phyloP scores from a whole-genome alignment of 2,888 invertebrate species.

The Tinea trinotella region DNA sequence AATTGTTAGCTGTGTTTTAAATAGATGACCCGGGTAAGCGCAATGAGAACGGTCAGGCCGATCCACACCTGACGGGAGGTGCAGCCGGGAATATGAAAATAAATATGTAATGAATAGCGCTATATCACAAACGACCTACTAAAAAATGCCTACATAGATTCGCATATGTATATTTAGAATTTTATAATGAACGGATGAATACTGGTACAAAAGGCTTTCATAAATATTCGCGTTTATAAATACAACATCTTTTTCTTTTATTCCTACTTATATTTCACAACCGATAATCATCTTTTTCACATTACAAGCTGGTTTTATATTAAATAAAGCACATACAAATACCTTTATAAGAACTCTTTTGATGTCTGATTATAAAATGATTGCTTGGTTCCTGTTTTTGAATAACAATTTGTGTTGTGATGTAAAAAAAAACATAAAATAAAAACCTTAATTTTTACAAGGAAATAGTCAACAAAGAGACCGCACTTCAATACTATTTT shows the following conservation, averaged over 20 bases:
- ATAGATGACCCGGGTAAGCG: slow-evolving; percentile 16
- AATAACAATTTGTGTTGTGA: neutral
- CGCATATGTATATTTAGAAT: neutral
- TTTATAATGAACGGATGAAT: neutral
- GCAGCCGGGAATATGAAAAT: neutral
- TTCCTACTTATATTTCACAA: slow-evolving; percentile 1
- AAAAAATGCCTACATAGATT: neutral
- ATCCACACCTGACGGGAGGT: slow-evolving; percentile 11
- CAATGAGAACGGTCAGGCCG: slow-evolving; percentile 11
- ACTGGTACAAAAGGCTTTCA: neutral
- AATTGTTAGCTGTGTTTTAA: slow-evolving; percentile 4
- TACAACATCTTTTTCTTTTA: slow-evolving; percentile 1
- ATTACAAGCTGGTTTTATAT: neutral
- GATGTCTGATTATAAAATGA: slow-evolving; percentile 10
- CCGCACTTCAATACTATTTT: too few species aligned
- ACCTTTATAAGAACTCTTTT: neutral
- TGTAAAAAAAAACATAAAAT: neutral
- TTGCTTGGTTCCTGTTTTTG: neutral
- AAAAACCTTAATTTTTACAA: neutral
- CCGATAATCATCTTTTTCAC: slow-evolving; percentile 6
- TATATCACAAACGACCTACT: neutral
- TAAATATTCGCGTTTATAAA: neutral
- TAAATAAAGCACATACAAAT: slow-evolving; percentile 3
- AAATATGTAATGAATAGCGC: slow-evolving; percentile 8
- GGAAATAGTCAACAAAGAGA: neutral